These are phyloP conservation scores for Beris chalybata DNA, from an alignment of 2,888 invertebrate genomes.

Conservation along the genomic window DNA sequence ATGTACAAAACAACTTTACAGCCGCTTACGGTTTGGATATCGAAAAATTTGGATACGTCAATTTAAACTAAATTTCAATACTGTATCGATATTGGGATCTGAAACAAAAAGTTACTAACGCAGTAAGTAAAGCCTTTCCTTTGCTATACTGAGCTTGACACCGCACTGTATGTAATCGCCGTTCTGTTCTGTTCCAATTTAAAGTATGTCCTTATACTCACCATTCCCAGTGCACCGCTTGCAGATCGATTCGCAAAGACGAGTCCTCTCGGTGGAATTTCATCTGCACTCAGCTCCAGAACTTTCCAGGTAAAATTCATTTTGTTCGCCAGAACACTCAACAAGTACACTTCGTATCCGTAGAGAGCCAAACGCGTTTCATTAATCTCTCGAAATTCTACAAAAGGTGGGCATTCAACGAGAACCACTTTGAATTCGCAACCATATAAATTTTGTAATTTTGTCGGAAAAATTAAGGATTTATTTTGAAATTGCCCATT, in stretches of 20 bases:
- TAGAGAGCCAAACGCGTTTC: not conserved
- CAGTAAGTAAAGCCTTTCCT: no score
- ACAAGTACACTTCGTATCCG: not conserved
- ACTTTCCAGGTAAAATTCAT: constrained; percentile 1
- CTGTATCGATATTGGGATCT: no score
- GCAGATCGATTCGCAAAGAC: not conserved
- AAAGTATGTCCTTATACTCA: not conserved
- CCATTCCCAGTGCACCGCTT: not conserved
- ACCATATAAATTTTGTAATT: not conserved
- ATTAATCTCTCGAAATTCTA: not conserved
- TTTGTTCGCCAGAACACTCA: not conserved
- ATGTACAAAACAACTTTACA: no score
- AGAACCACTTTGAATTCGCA: constrained; percentile 1
- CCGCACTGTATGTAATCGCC: no score
- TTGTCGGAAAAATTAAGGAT: not conserved
- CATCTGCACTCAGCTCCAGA: not conserved
- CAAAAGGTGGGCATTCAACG: not conserved
- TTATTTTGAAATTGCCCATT: no score
- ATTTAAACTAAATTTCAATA: no score
- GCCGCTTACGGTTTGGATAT: no score
- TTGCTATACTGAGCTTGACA: no score
- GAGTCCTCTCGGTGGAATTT: not conserved
- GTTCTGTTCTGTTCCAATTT: no score
- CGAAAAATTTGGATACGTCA: no score
- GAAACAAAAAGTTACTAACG: no score